Evolutionary conservation across 2,113 vertebrate species (phyloP), one percentile per base, ranked within the genome.

Genomic region (Hippoglossus stenolepis): DNA sequence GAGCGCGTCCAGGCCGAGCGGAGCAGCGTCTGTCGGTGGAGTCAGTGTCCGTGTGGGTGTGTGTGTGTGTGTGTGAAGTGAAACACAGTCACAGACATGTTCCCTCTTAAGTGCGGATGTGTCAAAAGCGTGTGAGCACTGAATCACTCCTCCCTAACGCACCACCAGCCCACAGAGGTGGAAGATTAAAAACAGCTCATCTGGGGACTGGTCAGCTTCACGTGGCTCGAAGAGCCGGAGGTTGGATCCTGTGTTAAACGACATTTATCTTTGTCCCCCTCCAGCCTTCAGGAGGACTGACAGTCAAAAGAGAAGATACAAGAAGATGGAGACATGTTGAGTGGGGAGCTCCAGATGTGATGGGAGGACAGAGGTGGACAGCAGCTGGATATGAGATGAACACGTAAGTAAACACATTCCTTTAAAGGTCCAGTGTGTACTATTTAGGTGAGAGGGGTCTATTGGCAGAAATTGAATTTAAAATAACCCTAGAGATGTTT

Each of bases 121-220:
- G 90, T 90, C 84, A 87, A 80, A 82, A 64, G 60, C 81, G 45
- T 82, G 77, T 87, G 88, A 90, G 80, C 51, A 10, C 69, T 83
- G 88, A 89, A 75, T 91, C 88, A 88, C 23, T 61, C 24, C 10
- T 51, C 28, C 66, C 5, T 1, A n/a, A 18, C 64, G 3, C 11
- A 4, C 45, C 15, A 4, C 20, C 15, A 51, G 47, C 45, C 15
- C 47, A 6, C 40, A 12, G 38, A 40, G 38, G 47, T 49, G 14
- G 47, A 6, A 18, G 47, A 5, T 18, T 49, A 18, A 49, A 43
- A 43, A 13, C 40, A 43, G 47, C 18, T 51, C 47, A 17, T 51
- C 18, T 20, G 2, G 2, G 6, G 40, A 43, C 40, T 43, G 40
- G 11, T 43, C 40, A 43, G 40, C 40, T 43, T 43, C 40, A 43